Conservation (phyloP, 2,113 vertebrate species). For the Pristiophorus japonicus region DNA sequence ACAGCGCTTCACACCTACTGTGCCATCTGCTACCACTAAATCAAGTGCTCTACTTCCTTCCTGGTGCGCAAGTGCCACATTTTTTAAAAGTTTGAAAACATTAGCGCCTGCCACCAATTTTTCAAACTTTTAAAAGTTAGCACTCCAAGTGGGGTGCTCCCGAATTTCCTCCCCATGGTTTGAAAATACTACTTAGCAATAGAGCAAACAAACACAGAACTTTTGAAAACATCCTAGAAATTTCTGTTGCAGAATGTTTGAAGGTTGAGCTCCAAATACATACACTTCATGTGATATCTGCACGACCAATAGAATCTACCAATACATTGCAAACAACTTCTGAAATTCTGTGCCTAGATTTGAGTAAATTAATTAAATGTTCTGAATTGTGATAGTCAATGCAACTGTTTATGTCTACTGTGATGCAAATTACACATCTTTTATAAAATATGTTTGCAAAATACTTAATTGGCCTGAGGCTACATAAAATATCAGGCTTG, state of each 20-base stretch:
- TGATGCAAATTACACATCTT: constrained; percentile 12
- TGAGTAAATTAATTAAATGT: not conserved
- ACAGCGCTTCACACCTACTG: too few species aligned
- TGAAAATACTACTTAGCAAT: not conserved
- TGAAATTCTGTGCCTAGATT: not conserved
- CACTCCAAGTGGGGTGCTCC: too few species aligned
- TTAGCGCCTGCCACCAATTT: too few species aligned
- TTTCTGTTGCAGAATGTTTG: not conserved
- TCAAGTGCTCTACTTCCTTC: too few species aligned
- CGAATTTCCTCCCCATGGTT: too few species aligned
- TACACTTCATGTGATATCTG: not conserved
- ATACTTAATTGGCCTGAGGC: not conserved
- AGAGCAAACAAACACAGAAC: not conserved
- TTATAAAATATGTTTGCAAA: not conserved
- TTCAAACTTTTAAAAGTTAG: too few species aligned
- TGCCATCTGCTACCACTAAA: too few species aligned
- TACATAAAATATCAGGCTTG: not conserved
- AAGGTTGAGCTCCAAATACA: not conserved
- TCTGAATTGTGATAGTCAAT: not conserved
- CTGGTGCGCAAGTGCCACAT: too few species aligned
- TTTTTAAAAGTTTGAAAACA: too few species aligned
- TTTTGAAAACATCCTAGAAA: not conserved
- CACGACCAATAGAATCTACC: not conserved
- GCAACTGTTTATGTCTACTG: not conserved
- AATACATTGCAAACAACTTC: not conserved